Evolutionary conservation across 2,888 invertebrate genomes (phyloP).

Genomic region (Gerosis bhagava): DNA sequence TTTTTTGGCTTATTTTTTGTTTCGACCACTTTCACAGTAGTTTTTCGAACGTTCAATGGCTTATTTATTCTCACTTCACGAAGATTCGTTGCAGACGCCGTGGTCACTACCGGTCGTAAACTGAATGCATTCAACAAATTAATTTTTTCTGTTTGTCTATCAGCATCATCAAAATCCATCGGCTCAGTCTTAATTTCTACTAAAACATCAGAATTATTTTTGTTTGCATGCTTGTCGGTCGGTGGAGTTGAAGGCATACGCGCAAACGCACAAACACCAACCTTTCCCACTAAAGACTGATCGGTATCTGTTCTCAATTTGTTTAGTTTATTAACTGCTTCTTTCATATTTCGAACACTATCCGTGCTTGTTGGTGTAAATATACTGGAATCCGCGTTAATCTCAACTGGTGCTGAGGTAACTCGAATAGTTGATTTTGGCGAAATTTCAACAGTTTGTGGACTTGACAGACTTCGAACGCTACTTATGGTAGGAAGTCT

Average conservation of each 20-base stretch:
- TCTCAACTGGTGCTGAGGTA: no score
- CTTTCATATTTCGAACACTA: conserved; percentile 51
- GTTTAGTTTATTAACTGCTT: conserved; percentile 54
- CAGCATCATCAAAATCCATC: conserved; percentile 63
- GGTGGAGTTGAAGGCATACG: conserved; percentile 68
- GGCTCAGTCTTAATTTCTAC: conserved; percentile 72
- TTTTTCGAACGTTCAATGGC: conserved; percentile 42
- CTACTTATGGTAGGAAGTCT: conserved; percentile 62
- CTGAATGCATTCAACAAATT: conserved; percentile 66
- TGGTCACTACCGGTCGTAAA: conserved; percentile 57
- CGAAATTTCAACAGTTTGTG: conserved; percentile 33
- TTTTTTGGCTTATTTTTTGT: conserved; percentile 59
- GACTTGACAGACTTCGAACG: conserved; percentile 57
- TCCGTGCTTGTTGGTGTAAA: conserved; percentile 58
- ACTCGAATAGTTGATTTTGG: conserved; percentile 22
- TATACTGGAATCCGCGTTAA: conserved; percentile 47
- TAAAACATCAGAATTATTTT: conserved; percentile 38
- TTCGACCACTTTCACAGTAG: conserved; percentile 44
- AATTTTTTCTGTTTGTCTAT: conserved; percentile 61
- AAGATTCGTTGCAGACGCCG: conserved; percentile 37
- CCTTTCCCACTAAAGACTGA: conserved; percentile 52
- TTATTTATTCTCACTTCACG: conserved; percentile 67
- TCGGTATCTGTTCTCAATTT: conserved; percentile 48
- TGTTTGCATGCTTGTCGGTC: conserved; percentile 36
- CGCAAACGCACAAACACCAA: conserved; percentile 71